Evolutionary conservation across 2,888 invertebrate species (phyloP), one percentile per base, ranked within the genome.

Genomic region (Conomelus anceps): DNA sequence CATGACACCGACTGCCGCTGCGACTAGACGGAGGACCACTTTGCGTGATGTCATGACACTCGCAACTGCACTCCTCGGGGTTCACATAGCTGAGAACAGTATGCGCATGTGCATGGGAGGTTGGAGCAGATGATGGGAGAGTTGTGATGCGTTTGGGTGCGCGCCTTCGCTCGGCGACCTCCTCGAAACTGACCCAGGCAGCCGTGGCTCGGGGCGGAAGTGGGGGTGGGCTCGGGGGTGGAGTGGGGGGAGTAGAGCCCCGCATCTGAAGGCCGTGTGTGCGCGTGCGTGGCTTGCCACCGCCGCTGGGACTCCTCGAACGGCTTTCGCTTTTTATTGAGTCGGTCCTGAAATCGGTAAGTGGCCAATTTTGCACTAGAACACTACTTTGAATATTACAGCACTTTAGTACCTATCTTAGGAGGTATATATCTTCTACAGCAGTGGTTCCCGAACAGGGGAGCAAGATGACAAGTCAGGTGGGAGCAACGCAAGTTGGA

Each of bases 151-250:
- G 95, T 93, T 97, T 97, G 22, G 97, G 97, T 90, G 96, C 95
- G 93, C 97, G 97, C 89, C 97, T 94, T 91, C 96, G 95, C 93
- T 97, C 97, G 0, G 97, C 97, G 90, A 97, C 96, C 92, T 97
- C 97, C 92, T 97, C 97, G 92, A 97, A 97, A 93, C 97, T 97
- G 90, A 98, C 96, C 98, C 98, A 98, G 91, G 96, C 96, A 0
- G 94, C 93, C 0, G 93, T 93, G 22, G 90, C 90, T n/a, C 91
- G 90, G 4, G 91, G 91, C 7, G 91, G 91, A 22, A 90, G 90
- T 20, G 91, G 91, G 20, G 90, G 89, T n/a, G 91, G 88, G 84
- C 90, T 89, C 26, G 90, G 89, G 11, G 91, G 85, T 23, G 89
- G 84, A 26, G 89, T 34, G 22, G 90, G 89, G 22, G 89, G 88